phyloP scores from a whole-genome alignment of 2,113 vertebrate genomes.

The Corapipo altera region DNA sequence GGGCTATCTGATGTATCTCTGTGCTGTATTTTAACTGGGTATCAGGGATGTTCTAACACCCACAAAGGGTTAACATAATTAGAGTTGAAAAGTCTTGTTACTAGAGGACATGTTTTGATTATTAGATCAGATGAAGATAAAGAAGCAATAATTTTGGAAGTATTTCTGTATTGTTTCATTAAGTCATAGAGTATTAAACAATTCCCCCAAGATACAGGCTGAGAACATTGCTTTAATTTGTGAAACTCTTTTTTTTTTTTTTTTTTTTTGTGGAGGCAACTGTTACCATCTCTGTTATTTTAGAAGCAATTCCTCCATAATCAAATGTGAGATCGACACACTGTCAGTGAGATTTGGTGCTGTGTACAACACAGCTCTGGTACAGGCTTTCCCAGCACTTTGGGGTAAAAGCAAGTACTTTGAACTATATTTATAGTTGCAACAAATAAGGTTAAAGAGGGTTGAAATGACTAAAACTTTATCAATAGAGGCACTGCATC shows the following conservation, averaged over 20 bases:
- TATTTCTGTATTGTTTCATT: slow-evolving; percentile 75
- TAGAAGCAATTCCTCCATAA: slow-evolving; percentile 44
- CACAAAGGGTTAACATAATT: slow-evolving; percentile 71
- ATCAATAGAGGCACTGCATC: slow-evolving; percentile 29
- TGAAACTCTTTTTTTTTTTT: background rate
- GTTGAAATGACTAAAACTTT: slow-evolving; percentile 27
- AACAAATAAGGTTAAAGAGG: slow-evolving; percentile 18
- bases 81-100: slow-evolving; percentile 64
- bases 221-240: slow-evolving; percentile 74
- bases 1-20: background rate
- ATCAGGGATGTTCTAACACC: background rate
- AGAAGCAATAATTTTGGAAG: slow-evolving; percentile 72
- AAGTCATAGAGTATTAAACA: slow-evolving; percentile 72
- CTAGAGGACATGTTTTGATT: slow-evolving; percentile 77
- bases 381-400: background rate
- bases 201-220: slow-evolving; percentile 71
- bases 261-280: slow-evolving; percentile 43
- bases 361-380: background rate
- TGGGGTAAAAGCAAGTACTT: background rate
- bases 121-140: slow-evolving; percentile 76
- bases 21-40: background rate
- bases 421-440: background rate
- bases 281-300: slow-evolving; percentile 48
- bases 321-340: slow-evolving; percentile 38
- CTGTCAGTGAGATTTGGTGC: background rate